phyloP scores from a whole-genome alignment of 2,113 vertebrate genomes.

The Heterotilapia buettikoferi region DNA sequence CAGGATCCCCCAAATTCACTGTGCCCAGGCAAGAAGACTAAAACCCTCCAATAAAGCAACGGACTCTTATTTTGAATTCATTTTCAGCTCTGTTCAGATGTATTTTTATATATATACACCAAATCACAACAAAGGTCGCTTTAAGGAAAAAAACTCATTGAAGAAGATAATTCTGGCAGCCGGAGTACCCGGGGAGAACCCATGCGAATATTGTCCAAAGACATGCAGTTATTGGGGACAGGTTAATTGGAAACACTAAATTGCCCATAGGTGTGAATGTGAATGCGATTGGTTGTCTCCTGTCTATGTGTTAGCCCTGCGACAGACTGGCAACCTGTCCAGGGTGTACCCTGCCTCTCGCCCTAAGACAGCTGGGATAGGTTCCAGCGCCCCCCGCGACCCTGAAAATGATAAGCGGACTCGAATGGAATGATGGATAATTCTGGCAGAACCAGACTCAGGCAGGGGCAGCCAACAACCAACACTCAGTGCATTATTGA shows the following conservation, averaged over 20 bases:
- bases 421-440: neutral
- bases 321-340: neutral
- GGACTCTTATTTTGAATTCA: neutral
- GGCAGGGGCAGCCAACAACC: neutral
- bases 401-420: neutral
- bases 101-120: neutral
- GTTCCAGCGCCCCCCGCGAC: neutral
- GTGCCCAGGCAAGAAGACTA: neutral
- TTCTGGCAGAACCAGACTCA: neutral
- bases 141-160: neutral
- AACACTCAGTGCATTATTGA: neutral
- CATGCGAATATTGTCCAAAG: neutral
- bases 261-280: neutral
- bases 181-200: neutral
- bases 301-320: neutral
- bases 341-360: neutral
- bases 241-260: neutral
- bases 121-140: neutral
- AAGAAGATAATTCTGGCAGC: neutral
- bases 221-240: neutral
- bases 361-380: neutral
- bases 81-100: neutral
- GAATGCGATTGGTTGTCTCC: neutral
- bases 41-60: neutral
- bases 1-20: neutral